These are phyloP conservation scores for Beroe forskalii DNA, from an alignment of 37 sponge, comb jelly and placozoan species.

Conservation along the genomic window DNA sequence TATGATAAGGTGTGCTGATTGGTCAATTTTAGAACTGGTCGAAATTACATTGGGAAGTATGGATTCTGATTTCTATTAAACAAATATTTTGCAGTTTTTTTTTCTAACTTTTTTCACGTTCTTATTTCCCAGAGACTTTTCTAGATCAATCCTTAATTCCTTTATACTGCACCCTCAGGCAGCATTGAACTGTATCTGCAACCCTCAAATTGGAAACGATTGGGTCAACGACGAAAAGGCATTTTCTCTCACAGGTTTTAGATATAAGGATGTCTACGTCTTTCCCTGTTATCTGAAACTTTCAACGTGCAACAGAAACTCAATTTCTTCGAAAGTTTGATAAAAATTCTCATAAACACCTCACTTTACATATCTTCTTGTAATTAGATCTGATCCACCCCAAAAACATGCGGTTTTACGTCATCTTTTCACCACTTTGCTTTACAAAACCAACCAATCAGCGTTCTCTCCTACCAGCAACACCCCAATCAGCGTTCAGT, in stretches of 20 bases:
- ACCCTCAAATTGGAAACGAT: constrained; percentile 61
- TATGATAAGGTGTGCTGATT: no score
- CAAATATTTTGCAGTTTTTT: no score
- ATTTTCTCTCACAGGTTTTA: constrained; percentile 40
- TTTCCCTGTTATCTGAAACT: no score
- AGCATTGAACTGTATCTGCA: constrained; percentile 46
- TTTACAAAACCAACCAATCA: not conserved
- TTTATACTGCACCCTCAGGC: not conserved
- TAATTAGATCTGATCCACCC: not conserved
- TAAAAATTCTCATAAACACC: no score
- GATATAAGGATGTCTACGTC: not conserved
- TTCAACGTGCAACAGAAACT: no score
- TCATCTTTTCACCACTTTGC: not conserved
- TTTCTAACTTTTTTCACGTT: no score
- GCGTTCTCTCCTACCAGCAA: not conserved
- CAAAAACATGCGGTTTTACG: not conserved
- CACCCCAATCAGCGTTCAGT: no score
- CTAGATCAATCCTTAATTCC: not conserved
- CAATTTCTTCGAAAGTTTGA: no score
- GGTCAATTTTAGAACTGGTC: no score
- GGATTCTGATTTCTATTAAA: no score
- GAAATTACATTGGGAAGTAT: no score
- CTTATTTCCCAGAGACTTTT: no score
- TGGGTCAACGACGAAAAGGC: constrained; percentile 65
- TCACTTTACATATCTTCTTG: not conserved